Evolutionary conservation across 2,797 vertebrate species (phyloP), one percentile per base, ranked within the genome.

Genomic region (Xenopus petersii): DNA sequence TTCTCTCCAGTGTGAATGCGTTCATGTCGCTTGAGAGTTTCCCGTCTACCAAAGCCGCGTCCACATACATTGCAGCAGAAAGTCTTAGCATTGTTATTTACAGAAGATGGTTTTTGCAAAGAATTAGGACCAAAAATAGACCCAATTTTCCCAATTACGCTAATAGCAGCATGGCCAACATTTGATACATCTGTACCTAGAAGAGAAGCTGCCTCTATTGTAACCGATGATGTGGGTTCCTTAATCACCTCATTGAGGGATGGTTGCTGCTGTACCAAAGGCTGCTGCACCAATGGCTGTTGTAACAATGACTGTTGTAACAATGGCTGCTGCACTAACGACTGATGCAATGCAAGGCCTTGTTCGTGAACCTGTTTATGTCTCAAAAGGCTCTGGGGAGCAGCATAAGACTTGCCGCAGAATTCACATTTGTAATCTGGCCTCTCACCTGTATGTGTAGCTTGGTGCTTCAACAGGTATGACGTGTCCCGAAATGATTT

Each of bases 1-100:
- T 98, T 98, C 85, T 98, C 96, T 2, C 96, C 95, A 0, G 95
- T 97, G 81, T 97, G 96, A 85, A 98, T 96, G 15, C 95, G 89
- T 80, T 97, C 94, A 0, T 98, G 96, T 0, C 96, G 89, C 72
- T 95, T 94, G 6, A 98, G 82, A 2, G 95, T 98, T 83, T 98
- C 96, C 0, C 96, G 90, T 0, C 96, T 93, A 15, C 95, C 95
- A 46, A 98, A 98, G 5, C 93, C 94, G 7, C 95, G 93, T 0
- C 96, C 96, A 12, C 96, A 98, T 0, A 90, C 80, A 0, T 83
- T 84, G 0, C 90, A 91, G 7, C 80, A 87, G 21, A 90, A 90
- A 0, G 83, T 88, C 75, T 86, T 86, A 81, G 0, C 81, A 80
- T 1, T 68, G 55, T 48, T 74, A 13, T 66, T 12, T 10, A 70